A percentile compares a stretch with the other conserved stretches of the same genome.
phyloP scores from a whole-genome alignment of 2,113 vertebrate genomes.

The Grallaria varia region DNA sequence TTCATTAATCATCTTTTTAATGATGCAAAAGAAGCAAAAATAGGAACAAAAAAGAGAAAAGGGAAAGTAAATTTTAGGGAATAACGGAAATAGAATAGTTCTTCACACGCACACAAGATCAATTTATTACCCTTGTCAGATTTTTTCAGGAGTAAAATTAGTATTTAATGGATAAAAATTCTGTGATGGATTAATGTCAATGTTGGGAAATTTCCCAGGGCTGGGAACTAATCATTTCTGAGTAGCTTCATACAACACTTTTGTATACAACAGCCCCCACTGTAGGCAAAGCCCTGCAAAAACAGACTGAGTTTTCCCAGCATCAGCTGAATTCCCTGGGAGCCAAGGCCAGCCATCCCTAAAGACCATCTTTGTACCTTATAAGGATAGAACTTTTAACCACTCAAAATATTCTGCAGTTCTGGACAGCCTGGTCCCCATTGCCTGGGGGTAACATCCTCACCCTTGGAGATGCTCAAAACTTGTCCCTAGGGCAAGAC shows the following conservation, averaged over 20 bases:
- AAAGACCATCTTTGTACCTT: neutral
- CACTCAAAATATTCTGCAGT: neutral
- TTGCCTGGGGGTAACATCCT: neutral
- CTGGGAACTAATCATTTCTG: neutral
- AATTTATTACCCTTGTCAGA: neutral
- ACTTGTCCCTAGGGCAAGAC: neutral
- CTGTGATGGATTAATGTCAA: neutral
- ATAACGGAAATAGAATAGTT: conserved; percentile 6
- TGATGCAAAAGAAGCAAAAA: conserved; percentile 32
- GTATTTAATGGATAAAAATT: conserved; percentile 19
- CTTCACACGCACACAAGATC: neutral
- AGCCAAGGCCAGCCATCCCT: neutral
- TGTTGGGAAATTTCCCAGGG: neutral
- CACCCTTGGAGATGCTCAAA: neutral
- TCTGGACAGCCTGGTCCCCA: neutral
- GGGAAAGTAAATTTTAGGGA: neutral
- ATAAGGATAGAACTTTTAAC: neutral
- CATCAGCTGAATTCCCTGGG: neutral
- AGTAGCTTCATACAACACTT: neutral
- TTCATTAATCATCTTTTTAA: conserved; percentile 54
- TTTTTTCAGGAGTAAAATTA: conserved; percentile 30
- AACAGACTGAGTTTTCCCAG: neutral
- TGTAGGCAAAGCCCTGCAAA: neutral
- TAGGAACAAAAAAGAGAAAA: neutral
- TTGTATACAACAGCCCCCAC: neutral